Conservation (phyloP, 2,888 invertebrate genomes). For the Hemistola chrysoprasaria region DNA sequence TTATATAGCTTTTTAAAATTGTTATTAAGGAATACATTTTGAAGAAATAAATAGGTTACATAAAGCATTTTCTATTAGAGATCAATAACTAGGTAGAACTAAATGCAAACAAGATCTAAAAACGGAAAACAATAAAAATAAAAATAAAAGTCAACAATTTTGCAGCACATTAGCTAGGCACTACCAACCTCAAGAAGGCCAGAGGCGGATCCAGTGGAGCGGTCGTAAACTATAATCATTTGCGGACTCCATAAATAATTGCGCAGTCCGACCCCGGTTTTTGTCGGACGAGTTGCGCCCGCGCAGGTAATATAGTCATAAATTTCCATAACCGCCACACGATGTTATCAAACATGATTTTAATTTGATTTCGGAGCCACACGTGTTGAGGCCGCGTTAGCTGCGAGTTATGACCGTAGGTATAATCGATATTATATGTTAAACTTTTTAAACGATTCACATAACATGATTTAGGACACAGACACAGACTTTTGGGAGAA, state of each 20-base stretch:
- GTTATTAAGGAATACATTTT: no score
- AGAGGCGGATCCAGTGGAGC: slow-evolving; percentile 68
- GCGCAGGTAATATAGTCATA: slow-evolving; percentile 83
- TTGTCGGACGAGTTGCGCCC: slow-evolving; percentile 69
- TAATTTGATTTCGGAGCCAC: slow-evolving; percentile 81
- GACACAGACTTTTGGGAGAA: no score
- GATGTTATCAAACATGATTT: slow-evolving; percentile 82
- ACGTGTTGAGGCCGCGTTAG: slow-evolving; percentile 73
- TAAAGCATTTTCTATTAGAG: no score
- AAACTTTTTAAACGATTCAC: slow-evolving; percentile 12
- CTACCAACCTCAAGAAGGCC: slow-evolving; percentile 32
- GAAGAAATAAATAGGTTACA: no score
- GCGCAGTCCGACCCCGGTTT: slow-evolving; percentile 69
- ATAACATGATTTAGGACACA: slow-evolving; percentile 9
- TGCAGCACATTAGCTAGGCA: slow-evolving; percentile 39
- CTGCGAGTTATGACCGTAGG: slow-evolving; percentile 70
- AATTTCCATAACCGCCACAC: slow-evolving; percentile 82
- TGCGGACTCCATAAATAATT: slow-evolving; percentile 79
- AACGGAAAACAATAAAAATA: slow-evolving; percentile 15
- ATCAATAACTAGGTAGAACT: no score
- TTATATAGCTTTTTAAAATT: no score
- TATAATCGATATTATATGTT: slow-evolving; percentile 39
- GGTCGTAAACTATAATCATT: slow-evolving; percentile 79
- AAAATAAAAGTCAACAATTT: slow-evolving; percentile 35
- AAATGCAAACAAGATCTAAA: slow-evolving; percentile 1